These are phyloP conservation scores for Parambassis ranga DNA, from an alignment of 2,797 vertebrate genomes.

Conservation along the genomic window DNA sequence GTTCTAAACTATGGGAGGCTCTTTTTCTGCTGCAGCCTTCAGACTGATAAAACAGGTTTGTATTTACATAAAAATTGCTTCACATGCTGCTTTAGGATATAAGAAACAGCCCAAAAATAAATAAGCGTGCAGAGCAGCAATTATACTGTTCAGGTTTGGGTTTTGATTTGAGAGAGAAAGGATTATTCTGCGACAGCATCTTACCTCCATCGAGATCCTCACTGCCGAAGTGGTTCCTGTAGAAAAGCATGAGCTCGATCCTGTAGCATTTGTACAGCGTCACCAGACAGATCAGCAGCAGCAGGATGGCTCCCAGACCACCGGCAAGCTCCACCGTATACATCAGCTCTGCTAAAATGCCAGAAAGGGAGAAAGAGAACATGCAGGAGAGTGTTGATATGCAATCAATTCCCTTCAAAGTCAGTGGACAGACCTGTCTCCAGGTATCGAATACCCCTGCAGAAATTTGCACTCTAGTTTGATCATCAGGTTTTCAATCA, in stretches of 20 bases:
- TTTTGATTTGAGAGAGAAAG: conserved; percentile 21
- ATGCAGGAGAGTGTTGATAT: not conserved
- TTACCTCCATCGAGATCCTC: conserved; percentile 96
- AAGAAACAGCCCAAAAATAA: conserved; percentile 41
- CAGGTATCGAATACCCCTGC: not conserved
- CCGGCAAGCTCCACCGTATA: conserved; percentile 98
- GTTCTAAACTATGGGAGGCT: not conserved
- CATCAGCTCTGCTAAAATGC: conserved; percentile 88
- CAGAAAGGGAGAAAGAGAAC: not conserved
- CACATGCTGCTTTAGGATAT: conserved; percentile 37
- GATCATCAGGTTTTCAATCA: not conserved
- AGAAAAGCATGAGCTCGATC: conserved; percentile 99
- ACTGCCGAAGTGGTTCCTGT: conserved; percentile 96
- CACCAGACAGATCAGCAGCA: conserved; percentile 93
- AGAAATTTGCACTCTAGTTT: too few species aligned
- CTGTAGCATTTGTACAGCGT: conserved; percentile 98
- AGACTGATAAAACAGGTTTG: conserved; percentile 19
- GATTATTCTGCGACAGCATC: conserved; percentile 19
- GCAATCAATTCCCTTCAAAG: not conserved
- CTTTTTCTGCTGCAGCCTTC: conserved; percentile 16
- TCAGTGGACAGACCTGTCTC: not conserved
- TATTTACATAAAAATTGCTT: conserved; percentile 43
- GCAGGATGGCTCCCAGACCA: conserved; percentile 94
- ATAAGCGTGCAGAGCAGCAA: conserved; percentile 2
- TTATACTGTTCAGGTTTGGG: conserved; percentile 11